Conservation (phyloP, 2,888 invertebrate genomes). For the Mellilla xanthometata region DNA sequence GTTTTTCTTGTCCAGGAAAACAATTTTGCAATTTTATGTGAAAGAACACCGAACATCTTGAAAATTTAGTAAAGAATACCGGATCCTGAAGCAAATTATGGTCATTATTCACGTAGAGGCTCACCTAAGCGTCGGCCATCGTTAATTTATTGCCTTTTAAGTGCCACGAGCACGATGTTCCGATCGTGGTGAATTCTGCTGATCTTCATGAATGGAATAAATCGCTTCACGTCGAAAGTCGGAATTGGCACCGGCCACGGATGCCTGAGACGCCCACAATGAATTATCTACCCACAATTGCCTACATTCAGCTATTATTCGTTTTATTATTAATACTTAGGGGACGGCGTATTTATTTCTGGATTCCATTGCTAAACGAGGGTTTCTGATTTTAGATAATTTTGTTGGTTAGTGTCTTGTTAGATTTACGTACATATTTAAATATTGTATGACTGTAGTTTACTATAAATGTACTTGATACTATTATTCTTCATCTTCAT, state of each 20-base stretch:
- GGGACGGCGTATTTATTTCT: conserved; percentile 4
- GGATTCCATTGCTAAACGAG: conserved; percentile 3
- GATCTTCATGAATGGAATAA: conserved; percentile 47
- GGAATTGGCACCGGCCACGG: conserved; percentile 28
- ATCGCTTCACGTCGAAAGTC: conserved; percentile 37
- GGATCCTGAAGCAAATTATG: conserved; percentile 19
- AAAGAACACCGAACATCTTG: background rate
- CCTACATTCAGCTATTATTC: conserved; percentile 25
- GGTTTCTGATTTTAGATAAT: no score
- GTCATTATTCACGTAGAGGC: conserved; percentile 59
- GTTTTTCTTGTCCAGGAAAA: no score
- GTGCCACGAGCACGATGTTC: conserved; percentile 61
- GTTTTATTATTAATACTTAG: conserved; percentile 20
- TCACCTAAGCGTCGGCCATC: conserved; percentile 50
- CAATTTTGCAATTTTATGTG: background rate
- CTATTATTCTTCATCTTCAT: no score
- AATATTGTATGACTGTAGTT: no score
- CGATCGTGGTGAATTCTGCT: conserved; percentile 47
- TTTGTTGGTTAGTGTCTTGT: no score
- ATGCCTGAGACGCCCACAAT: conserved; percentile 30
- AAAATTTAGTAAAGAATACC: conserved; percentile 6
- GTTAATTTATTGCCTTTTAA: conserved; percentile 70
- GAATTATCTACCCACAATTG: conserved; percentile 31
- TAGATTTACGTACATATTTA: no score
- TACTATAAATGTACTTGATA: no score